Evolutionary conservation across 2,888 invertebrate species (phyloP), one percentile per base, ranked within the genome.

Genomic region (Tethea ocularis): DNA sequence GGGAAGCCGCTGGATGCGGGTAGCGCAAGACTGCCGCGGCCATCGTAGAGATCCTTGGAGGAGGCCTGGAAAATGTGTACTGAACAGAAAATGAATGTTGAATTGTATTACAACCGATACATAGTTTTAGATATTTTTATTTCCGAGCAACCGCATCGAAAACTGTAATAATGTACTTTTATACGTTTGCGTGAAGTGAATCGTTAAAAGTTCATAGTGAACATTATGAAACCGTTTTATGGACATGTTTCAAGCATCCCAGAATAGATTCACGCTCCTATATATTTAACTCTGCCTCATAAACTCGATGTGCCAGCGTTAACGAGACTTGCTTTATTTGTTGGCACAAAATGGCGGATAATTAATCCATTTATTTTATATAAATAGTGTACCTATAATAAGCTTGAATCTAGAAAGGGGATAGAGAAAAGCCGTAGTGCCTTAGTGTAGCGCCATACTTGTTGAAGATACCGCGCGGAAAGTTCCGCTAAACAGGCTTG

Each of bases 201-300:
- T 54, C 54, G 54, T 54, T 54, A 54, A 54, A 36, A 20, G 46
- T 46, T 10, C 17, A 24, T 23, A n/a, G 52, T 52, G 23, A 52
- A 52, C 24, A 36, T 20, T 46, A 46, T 46, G 20, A 33, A 15
- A 33, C 22, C 33, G 20, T 13, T 33, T 54, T 54, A 51, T 33
- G 29, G 57, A 22, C 57, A 10, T 22, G 54, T 54, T 51, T 57
- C 15, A 57, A 57, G 51, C 33, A 33, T 41, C 51, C 29, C 51
- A 17, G 20, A 33, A 51, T 51, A 17, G 26, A 26, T 53, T 29
- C 54, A 51, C 46, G 58, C 46, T 52, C 22, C 10, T 51, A 51
- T 58, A 58, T 51, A 55, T 54, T 58, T 55, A 54, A 58, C 54
- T 53, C n/a, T 23, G 54, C 54, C 58, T 58, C 58, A 26, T 58